Evolutionary conservation across 37 sponge, comb jelly and placozoan genomes (phyloP).

Genomic region (Spongilla lacustris): DNA sequence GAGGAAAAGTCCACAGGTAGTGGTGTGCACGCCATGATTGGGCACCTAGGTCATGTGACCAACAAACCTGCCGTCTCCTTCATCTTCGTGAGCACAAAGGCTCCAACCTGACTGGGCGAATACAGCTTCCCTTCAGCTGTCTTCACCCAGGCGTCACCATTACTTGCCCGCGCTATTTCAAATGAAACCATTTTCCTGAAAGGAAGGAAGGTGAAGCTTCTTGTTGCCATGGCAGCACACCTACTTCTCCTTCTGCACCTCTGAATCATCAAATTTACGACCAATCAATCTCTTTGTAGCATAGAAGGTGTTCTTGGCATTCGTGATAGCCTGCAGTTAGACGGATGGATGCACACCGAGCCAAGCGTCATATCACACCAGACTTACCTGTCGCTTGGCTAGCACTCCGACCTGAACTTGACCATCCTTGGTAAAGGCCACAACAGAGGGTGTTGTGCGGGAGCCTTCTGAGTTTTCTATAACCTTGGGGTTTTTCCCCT

Average conservation of each 20-base stretch:
- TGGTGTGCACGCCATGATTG: too few relatives aligned
- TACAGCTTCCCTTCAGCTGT: constrained; percentile 86
- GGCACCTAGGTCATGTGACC: too few relatives aligned
- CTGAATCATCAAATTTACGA: constrained; percentile 90
- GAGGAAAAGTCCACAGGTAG: not conserved
- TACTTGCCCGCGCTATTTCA: constrained; percentile 88
- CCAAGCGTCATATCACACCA: not conserved
- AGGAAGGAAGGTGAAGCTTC: not conserved
- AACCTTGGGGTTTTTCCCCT: constrained; percentile 93
- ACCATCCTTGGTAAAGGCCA: constrained; percentile 96
- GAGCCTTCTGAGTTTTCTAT: constrained; percentile 98
- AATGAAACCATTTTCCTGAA: constrained; percentile 82
- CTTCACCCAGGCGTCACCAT: constrained; percentile 99
- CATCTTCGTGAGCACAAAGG: constrained; percentile 97
- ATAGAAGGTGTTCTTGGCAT: constrained; percentile 92
- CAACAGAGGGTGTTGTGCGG: constrained; percentile 97
- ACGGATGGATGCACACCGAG: not conserved
- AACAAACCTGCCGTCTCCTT: constrained; percentile 96
- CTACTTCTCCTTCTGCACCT: constrained; percentile 89
- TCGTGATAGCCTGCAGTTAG: constrained; percentile 85
- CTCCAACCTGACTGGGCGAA: constrained; percentile 98
- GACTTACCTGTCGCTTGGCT: constrained; percentile 90
- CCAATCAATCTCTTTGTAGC: constrained; percentile 97
- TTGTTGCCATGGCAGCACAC: not conserved
- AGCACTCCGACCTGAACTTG: constrained; percentile 88